Conservation (phyloP, 2,888 invertebrate species). For the Agrochola lychnidis region DNA sequence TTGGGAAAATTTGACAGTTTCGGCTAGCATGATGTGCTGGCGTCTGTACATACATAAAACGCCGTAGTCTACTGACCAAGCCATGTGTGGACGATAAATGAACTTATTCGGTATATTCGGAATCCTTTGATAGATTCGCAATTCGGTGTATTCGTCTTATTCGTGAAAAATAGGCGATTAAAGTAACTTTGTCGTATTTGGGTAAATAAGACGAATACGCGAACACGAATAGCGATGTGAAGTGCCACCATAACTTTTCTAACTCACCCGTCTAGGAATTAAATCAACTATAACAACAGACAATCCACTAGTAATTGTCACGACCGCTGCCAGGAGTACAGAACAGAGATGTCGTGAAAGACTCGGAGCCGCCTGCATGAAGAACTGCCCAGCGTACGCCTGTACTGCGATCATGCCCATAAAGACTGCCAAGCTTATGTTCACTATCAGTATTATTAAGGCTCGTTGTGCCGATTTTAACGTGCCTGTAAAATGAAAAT, state of each 20-base stretch:
- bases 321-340: slow-evolving; percentile 88
- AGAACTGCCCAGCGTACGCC: slow-evolving; percentile 83
- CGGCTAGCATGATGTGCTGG: too few species aligned
- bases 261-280: slow-evolving; percentile 86
- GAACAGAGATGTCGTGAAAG: slow-evolving; percentile 86
- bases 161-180: too few species aligned
- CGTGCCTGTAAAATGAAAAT: slow-evolving; percentile 63
- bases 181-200: too few species aligned
- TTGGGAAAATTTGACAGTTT: too few species aligned
- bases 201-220: too few species aligned
- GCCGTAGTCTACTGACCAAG: too few species aligned
- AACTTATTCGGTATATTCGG: too few species aligned
- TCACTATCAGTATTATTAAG: slow-evolving; percentile 49
- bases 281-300: slow-evolving; percentile 85
- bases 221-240: too few species aligned
- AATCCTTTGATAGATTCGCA: too few species aligned
- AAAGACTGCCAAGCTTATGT: slow-evolving; percentile 64
- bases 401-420: slow-evolving; percentile 76
- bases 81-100: too few species aligned
- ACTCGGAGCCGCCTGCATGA: slow-evolving; percentile 83
- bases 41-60: too few species aligned
- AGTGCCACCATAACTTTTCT: neutral
- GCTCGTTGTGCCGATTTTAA: slow-evolving; percentile 82
- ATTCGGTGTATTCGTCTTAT: too few species aligned
- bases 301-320: slow-evolving; percentile 81